Base-by-base conservation (phyloP, 1,140 invertebrate species). In the Zaprionus vittiger region DNA sequence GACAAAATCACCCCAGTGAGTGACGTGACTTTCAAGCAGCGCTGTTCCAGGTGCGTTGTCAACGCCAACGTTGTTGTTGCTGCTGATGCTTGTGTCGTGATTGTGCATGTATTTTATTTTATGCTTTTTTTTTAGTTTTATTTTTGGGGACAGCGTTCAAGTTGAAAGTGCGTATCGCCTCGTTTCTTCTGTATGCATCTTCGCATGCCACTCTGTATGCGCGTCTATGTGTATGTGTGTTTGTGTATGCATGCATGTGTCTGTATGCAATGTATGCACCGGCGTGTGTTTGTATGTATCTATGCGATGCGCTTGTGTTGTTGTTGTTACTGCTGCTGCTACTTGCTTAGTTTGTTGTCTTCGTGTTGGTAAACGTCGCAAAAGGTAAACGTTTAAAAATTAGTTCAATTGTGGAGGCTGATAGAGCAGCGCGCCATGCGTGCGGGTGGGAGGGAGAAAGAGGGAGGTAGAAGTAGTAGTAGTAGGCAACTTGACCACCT, bases 11-110 rank as follows among this genome's bases (percentile, higher is more conserved):
- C 65, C 54, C 54, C 69, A 59, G 44, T 61, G 54, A 70, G 80
- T 78, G 80, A 83, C 77, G 81, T 83, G 81, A 83, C 77, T 83
- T 83, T 79, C 41, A 47, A 69, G 77, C 76, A 77, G 74, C 34
- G 65, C 79, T 63, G 70, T 44, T 54, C 79, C 83, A 85, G 65
- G 76, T 75, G 74, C 74, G 73, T 81, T 71, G 67, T 12, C 47
- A 52, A 52, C 47, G 20, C 47, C 17, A 17, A 5, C 55, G 73
- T 44, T 63, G 64, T 54, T 61, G 41, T 69, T 67, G 55, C 6
- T 47, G 64, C 17, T 49, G 28, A 15, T 22, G 44, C 15, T 66
- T 52, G 9, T 63, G 60, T 37, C 57, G 55, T 73, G 37, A 41
- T 67, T 68, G 41, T 64, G 60, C 26, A 55, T 76, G 55, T 71